phyloP scores from a whole-genome alignment of 2,797 vertebrate genomes.

The Sebastiscus tertius region DNA sequence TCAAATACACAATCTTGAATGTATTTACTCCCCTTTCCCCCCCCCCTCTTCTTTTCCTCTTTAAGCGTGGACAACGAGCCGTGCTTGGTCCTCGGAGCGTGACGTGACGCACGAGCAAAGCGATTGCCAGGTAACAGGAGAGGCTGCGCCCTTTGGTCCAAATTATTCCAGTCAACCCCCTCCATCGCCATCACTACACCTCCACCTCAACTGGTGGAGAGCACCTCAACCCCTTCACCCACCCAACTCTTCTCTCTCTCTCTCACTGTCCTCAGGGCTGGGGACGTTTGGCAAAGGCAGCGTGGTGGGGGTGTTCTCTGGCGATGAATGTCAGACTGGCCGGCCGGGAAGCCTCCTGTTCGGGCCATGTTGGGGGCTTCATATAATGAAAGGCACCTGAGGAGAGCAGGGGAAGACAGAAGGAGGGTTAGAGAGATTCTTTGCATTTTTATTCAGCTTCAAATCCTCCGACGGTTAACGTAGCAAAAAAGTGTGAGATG shows the following conservation, averaged over 20 bases:
- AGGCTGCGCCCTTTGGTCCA: slow-evolving; percentile 75
- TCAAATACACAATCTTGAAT: slow-evolving; percentile 66
- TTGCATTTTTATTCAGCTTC: slow-evolving; percentile 8
- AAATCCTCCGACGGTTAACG: not conserved
- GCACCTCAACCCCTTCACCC: slow-evolving; percentile 27
- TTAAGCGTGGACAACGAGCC: slow-evolving; percentile 43
- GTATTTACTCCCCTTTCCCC: slow-evolving; percentile 45
- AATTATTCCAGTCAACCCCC: slow-evolving; percentile 65
- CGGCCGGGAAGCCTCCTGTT: slow-evolving; percentile 79
- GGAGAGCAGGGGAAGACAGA: slow-evolving; percentile 79
- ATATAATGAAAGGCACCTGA: slow-evolving; percentile 99
- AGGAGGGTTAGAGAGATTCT: slow-evolving; percentile 51
- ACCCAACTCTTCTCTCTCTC: not conserved
- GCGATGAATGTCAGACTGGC: slow-evolving; percentile 60
- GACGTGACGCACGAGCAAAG: slow-evolving; percentile 54
- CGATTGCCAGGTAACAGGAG: slow-evolving; percentile 73
- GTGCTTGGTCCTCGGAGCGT: slow-evolving; percentile 60
- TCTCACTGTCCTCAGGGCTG: slow-evolving; percentile 31
- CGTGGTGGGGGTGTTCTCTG: slow-evolving; percentile 44
- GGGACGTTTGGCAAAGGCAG: slow-evolving; percentile 43
- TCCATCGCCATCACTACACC: slow-evolving; percentile 39
- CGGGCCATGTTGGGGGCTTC: slow-evolving; percentile 88
- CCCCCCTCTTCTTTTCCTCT: slow-evolving; percentile 33
- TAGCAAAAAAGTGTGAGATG: slow-evolving; percentile 1
- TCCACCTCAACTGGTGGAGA: slow-evolving; percentile 35